phyloP scores from a whole-genome alignment of 2,113 vertebrate genomes.

The Poecilia latipinna region DNA sequence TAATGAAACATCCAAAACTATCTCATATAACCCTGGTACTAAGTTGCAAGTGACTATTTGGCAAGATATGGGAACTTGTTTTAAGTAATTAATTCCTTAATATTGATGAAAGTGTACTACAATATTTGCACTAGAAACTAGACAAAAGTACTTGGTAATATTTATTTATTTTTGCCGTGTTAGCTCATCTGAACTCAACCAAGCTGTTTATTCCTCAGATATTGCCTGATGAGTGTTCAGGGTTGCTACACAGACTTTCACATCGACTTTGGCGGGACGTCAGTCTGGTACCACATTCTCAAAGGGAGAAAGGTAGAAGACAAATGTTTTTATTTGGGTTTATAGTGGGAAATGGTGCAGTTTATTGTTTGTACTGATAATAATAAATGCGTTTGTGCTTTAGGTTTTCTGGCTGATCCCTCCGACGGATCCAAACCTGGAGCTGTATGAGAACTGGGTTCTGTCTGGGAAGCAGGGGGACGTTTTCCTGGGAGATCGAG shows the following conservation, averaged over 20 bases:
- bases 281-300: conserved; percentile 98
- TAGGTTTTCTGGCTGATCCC: conserved; percentile 99
- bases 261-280: conserved; percentile 96
- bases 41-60: too few species aligned
- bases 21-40: too few species aligned
- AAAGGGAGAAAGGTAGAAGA: conserved; percentile 88
- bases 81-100: too few species aligned
- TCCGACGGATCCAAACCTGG: conserved; percentile 93
- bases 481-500: conserved; percentile 93
- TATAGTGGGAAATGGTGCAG: neutral
- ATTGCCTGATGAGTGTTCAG: conserved; percentile 98
- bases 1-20: too few species aligned
- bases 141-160: too few species aligned
- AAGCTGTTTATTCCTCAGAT: conserved; percentile 75
- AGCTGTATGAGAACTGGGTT: conserved; percentile 98
- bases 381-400: conserved; percentile 6
- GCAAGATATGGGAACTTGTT: too few species aligned
- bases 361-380: neutral
- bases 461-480: conserved; percentile 98
- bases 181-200: neutral
- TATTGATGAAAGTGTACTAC: too few species aligned
- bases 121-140: too few species aligned
- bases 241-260: conserved; percentile 99
- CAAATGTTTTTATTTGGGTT: neutral
- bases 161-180: too few species aligned